Evolutionary conservation across 2,113 vertebrate genomes (phyloP).

Genomic region (Gnathonemus longibarbis): DNA sequence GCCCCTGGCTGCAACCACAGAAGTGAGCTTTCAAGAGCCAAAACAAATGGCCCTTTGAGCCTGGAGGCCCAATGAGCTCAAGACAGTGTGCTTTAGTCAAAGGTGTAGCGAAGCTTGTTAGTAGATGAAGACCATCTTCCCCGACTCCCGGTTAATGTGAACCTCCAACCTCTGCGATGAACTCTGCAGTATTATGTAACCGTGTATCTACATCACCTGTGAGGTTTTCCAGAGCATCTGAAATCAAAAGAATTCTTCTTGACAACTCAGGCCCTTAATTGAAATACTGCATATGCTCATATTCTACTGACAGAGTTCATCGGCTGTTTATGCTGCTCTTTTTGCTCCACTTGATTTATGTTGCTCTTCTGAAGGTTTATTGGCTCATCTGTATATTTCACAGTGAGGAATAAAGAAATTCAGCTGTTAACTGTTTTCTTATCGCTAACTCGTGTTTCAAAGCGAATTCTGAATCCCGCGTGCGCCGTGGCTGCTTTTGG

Average conservation of each 20-base stretch:
- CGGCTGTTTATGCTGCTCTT: not conserved
- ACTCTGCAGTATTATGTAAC: not conserved
- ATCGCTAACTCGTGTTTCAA: not conserved
- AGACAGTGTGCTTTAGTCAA: slow-evolving; percentile 22
- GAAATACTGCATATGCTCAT: not conserved
- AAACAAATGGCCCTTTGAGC: slow-evolving; percentile 28
- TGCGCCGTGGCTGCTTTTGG: not conserved
- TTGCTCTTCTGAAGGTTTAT: not conserved
- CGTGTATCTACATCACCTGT: not conserved
- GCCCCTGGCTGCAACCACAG: not conserved
- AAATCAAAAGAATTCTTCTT: not conserved
- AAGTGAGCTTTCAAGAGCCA: not conserved
- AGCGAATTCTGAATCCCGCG: not conserved
- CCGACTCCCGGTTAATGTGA: not conserved
- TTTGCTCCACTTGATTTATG: slow-evolving; percentile 7
- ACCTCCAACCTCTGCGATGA: not conserved
- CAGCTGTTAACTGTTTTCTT: not conserved
- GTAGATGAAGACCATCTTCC: slow-evolving; percentile 3
- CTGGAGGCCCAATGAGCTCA: slow-evolving; percentile 10
- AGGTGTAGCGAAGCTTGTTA: slow-evolving; percentile 5
- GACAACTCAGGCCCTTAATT: not conserved
- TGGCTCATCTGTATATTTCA: not conserved
- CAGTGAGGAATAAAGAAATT: not conserved
- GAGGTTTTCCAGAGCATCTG: not conserved
- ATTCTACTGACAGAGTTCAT: not conserved